Evolutionary conservation across 2,888 invertebrate species (phyloP), one percentile per base, ranked within the genome.

Genomic region (Epirrhoe tristata): DNA sequence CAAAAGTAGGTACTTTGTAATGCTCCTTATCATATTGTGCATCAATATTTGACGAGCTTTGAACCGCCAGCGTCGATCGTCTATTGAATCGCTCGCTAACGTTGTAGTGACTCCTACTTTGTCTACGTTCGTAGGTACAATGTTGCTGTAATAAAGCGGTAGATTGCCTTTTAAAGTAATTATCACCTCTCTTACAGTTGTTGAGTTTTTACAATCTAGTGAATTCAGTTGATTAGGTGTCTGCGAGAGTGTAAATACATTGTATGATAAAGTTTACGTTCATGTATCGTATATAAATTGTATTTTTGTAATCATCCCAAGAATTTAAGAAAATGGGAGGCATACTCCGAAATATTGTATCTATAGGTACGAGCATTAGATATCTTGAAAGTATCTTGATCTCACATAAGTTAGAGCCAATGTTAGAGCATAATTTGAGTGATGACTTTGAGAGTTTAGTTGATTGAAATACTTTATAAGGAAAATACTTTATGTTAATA

Each of bases 11-110:
- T 17, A 67, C 60, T 53, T 61, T 67, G 63, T 62, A 63, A 53
- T 65, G 31, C 43, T 12, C 51, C 51, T 64, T 58, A 57, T 54
- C 8, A 48, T 36, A 51, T 32, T 46, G 34, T n/a, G 16, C 61
- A 58, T 68, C 68, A 64, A 64, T 64, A 64, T 68, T 55, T 68
- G 61, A 64, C 58, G 64, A 64, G 54, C 46, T 36, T 6, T 16
- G 58, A 53, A 50, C 58, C 56, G 17, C n/a, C 36, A 36, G 24
- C 36, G 36, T 10, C 36, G 36, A 12, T 43, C 17, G 36, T 16
- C 43, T 60, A 53, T 57, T 60, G 54, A 64, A 64, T 54, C 16
- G 8, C n/a, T 50, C 52, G 24, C n/a, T 8, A 17, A 58, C 48
- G 58, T 67, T 62, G 66, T 58, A 58, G 54, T 16, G 58, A 39